A percentile compares a stretch with the other conserved stretches of the same genome.
Evolutionary conservation across 2,113 vertebrate genomes (phyloP).

Genomic region (Cyanoramphus novaezelandiae): DNA sequence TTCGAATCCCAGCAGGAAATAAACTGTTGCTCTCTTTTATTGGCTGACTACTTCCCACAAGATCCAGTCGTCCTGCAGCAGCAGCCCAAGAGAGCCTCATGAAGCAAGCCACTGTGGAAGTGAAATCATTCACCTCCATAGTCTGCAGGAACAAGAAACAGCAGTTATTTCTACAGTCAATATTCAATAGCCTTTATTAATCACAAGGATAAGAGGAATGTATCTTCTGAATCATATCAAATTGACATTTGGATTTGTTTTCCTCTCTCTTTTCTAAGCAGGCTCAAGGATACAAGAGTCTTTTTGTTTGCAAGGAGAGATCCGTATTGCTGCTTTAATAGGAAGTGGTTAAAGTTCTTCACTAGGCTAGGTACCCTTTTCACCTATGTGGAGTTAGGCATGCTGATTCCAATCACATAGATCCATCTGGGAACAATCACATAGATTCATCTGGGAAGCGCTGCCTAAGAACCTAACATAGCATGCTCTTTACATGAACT

Average conservation of each 20-base stretch:
- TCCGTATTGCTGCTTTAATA: not conserved
- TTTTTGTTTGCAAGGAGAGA: not conserved
- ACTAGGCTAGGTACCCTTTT: not conserved
- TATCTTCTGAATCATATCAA: not conserved
- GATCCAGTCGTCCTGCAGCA: constrained; percentile 92
- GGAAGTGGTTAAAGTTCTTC: not conserved
- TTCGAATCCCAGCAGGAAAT: constrained; percentile 88
- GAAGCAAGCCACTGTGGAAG: constrained; percentile 95
- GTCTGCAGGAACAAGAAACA: constrained; percentile 77
- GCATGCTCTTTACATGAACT: not conserved
- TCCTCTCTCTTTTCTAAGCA: not conserved
- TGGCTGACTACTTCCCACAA: constrained; percentile 94
- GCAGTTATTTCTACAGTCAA: not conserved
- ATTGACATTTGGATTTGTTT: not conserved
- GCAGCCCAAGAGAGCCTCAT: constrained; percentile 98
- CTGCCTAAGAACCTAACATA: not conserved
- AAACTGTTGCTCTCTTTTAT: constrained; percentile 93
- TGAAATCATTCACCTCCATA: constrained; percentile 97
- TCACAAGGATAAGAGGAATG: not conserved
- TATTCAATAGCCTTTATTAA: not conserved
- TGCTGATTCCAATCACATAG: rapidly evolving
- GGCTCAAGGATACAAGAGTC: not conserved
- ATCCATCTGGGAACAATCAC: not conserved
- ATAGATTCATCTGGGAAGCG: not conserved
- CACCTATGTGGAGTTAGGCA: not conserved